Base-by-base conservation (phyloP, 1,140 invertebrate species). In the Hypsibius dujardini region DNA sequence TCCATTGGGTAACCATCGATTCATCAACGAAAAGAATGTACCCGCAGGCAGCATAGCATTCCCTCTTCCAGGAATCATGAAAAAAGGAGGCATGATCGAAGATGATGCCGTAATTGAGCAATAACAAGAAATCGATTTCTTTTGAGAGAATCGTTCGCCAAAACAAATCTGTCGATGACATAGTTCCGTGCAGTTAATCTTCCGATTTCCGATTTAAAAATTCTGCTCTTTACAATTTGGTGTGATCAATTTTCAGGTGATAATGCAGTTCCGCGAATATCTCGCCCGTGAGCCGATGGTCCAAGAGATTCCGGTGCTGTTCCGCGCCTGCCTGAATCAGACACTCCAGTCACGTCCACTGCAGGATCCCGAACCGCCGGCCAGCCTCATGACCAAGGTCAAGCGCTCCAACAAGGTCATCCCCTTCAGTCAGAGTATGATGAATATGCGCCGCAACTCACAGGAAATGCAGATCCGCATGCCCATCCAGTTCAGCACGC, bases 331-430 rank as follows among this genome's bases (percentile, higher is more conserved):
- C 45, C 62, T 67, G 42, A 7, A 7, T 7, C 62, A 67, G 45
- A 67, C 62, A 3, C 7, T 67, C 3, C 62, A 67, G 42, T 67
- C 62, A 42, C 62, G 62, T 14, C 62, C 62, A 14, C 12, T 42
- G 62, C 7, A 14, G 42, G 62, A 67, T 7, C 3, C 7, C 12
- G 62, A 67, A 7, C 7, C 62, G 3, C 7, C 3, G 62, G 7
- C 3, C 7, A 42, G 62, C 42, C 62, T 14, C 40, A 3, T 67
- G 62, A n/a, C 7, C 7, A 67, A 67, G 42, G 62, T 7, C 62
- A 67, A 67, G 40, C 62, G 62, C 42, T 67, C 62, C 62, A 67
- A 67, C 62, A 67, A 67, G 40, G 40, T 67, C 7, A 67, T 67
- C 3, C 62, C 62, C 3, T 67, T 67, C 42, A 3, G 12, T 42